Base-by-base conservation (phyloP, 2,797 vertebrate species). In the Propithecus deckenii region DNA sequence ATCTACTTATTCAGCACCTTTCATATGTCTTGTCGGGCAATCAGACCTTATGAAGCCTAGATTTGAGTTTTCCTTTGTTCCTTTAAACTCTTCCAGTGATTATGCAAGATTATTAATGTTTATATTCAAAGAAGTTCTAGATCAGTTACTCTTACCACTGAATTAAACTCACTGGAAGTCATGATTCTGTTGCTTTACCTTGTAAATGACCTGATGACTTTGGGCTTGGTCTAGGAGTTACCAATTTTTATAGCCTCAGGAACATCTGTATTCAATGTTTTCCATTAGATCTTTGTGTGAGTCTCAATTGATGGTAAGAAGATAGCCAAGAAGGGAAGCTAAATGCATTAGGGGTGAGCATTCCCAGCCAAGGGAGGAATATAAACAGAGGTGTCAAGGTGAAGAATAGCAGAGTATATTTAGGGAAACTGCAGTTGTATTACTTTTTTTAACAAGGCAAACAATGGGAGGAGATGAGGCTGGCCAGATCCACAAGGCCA, bases 1-100 rank as follows among this genome's bases (percentile, higher is more conserved):
- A 81, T 52, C 84, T 89, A 57, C 46, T 79, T 89, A 57, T 41
- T 93, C 20, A 79, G n/a, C 50, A 57, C 57, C 30, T 97, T 85
- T 78, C 65, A 38, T 38, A 32, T 59, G 20, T 52, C 72, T 97
- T 76, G 4, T 92, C 74, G 75, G 83, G n/a, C 9, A 12, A 46
- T 4, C 46, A 92, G 48, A 69, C n/a, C 25, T 52, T 35, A 48
- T 46, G 30, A 17, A 91, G 41, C 48, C 41, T 86, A 61, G 41
- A 67, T 86, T 59, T 81, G 63, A 35, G 23, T 76, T 76, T 88
- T 46, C 9, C 83, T 50, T 79, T 80, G 32, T 23, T 94, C 15
- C 35, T 86, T 88, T 74, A 78, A 9, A 78, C 59, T 85, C 76
- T 32, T 87, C 43, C 32, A 43, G 0, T 41, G 25, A 35, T 67